Base-by-base conservation (phyloP, 23 tunicate genomes). In the Halocynthia roretzi region DNA sequence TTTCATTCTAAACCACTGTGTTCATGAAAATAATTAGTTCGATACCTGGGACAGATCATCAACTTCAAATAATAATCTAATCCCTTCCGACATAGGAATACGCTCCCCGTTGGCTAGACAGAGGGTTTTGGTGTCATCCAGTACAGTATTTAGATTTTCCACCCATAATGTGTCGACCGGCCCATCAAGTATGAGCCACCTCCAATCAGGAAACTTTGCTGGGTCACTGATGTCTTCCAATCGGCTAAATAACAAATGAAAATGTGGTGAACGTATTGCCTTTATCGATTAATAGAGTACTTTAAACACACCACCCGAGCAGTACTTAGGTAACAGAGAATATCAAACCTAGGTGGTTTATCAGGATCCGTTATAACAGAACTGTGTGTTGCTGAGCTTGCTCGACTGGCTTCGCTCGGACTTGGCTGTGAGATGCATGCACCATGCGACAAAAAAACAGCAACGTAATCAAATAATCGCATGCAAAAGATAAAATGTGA, bases 131-230 rank as follows among this genome's bases (percentile, higher is more conserved):
- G 98, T 92, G 50, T 92, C 98, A 69, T 92, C 98, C 60, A 92
- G 67, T 40, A 90, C 90, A 15, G 98, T 92, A 82, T 92, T 92
- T 53, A 92, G 80, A 63, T 92, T 92, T 54, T 92, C 98, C 17
- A 92, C 98, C 98, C 98, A 92, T 20, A 90, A 77, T 53, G 98
- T 86, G 62, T 92, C 98, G n/a, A 92, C 98, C 7, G 98, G 98
- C 6, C 98, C 98, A 79, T 92, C 98, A 21, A 92, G 70, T 40
- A 92, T 73, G 14, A 92, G 61, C 98, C 98, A 92, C 51, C 89
- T 62, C 98, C 92, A 89, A 67, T 89, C 96, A 14, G 78, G 78
- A 54, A n/a, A 74, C 56, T 52, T 62, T 12, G 65, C 19, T 52
- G 78, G 78, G 21, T 74, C 78, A 74, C 56, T 74, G 21, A 53